Evolutionary conservation across 1,140 invertebrate species (phyloP).

Genomic region (Caenorhabditis elegans): WBcel235 BX284603.4:3621501-3622000

Average conservation of each 20-base stretch:
- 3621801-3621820: background rate
- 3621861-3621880: no score
- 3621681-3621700: no score
- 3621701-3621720: slow-evolving; percentile 13
- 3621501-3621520: background rate
- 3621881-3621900: no score
- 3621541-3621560: background rate
- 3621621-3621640: slow-evolving; percentile 19
- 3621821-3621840: no score
- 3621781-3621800: background rate
- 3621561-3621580: background rate
- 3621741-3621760: background rate
- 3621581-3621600: slow-evolving; percentile 26
- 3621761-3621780: background rate
- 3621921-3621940: no score
- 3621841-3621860: no score
- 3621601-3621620: background rate
- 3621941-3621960: no score
- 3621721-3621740: background rate
- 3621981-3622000: no score
- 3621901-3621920: no score
- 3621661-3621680: background rate
- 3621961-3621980: no score
- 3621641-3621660: slow-evolving; percentile 13
- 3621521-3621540: slow-evolving; percentile 17